These are phyloP conservation scores for Drosophila kikkawai DNA, from an alignment of 1,140 invertebrate genomes.

Conservation along the genomic window DNA sequence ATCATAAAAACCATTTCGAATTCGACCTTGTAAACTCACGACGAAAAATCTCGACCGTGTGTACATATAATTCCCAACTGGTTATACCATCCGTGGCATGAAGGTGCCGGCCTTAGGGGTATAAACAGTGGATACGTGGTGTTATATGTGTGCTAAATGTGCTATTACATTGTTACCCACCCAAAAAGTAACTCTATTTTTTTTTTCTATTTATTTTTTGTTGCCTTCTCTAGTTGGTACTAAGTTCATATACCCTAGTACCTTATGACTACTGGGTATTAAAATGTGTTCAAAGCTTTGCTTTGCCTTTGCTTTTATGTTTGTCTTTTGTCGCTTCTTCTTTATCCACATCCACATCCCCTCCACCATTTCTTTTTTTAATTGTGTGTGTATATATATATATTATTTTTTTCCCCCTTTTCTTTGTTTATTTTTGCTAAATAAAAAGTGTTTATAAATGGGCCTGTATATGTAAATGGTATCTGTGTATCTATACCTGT, in stretches of 20 bases:
- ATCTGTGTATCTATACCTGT: conserved; percentile 46
- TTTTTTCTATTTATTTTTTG: no score
- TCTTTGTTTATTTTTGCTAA: conserved; percentile 33
- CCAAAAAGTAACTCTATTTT: no score
- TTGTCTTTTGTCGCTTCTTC: conserved; percentile 27
- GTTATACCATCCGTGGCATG: no score
- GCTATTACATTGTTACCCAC: no score
- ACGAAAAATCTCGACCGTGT: no score
- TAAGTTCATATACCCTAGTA: background rate
- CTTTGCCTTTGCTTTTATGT: conserved; percentile 50
- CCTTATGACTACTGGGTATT: background rate
- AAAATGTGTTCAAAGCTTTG: conserved; percentile 60
- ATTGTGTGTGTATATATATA: conserved; percentile 32
- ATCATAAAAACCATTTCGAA: no score
- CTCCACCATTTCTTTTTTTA: conserved; percentile 24
- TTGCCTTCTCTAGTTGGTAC: background rate
- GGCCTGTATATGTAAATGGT: conserved; percentile 38
- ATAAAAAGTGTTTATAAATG: conserved; percentile 41
- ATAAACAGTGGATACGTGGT: no score
- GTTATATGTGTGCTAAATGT: no score
- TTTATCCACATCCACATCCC: conserved; percentile 12
- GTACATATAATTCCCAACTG: no score
- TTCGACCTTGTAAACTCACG: no score
- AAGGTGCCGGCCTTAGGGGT: no score
- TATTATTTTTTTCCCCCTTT: conserved; percentile 23